Evolutionary conservation across 2,888 invertebrate species (phyloP), one percentile per base, ranked within the genome.

Genomic region (Eupithecia centaureata): DNA sequence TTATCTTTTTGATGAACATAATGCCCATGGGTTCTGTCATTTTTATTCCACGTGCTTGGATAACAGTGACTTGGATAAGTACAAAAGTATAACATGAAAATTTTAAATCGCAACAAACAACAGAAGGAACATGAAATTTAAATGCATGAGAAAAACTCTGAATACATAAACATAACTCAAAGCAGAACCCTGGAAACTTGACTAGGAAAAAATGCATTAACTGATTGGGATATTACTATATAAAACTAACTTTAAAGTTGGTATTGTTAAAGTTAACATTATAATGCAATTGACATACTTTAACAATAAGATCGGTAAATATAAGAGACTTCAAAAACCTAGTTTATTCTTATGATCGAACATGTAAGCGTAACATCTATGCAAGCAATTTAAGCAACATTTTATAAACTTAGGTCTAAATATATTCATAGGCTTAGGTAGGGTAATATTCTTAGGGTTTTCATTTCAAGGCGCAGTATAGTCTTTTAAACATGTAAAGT

Each of bases 141-240:
- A 52, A 52, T 52, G 52, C 52, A 27, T 42, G 42, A 51, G 13
- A 25, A n/a, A n/a, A n/a, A n/a, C n/a, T n/a, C n/a, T n/a, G n/a
- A n/a, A n/a, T n/a, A n/a, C n/a, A n/a, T n/a, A n/a, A n/a, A n/a
- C n/a, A n/a, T n/a, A n/a, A n/a, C n/a, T 25, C 27, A 25, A 52
- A 52, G 12, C 15, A 27, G 32, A 61, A 61, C 47, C 51, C 30
- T 51, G 32, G 22, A 51, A n/a, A 15, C 1, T 51, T 61, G 62
- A 62, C 62, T 62, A 62, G 62, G 62, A 54, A 52, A n/a, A 54
- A 62, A 62, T 62, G 54, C 62, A 13, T 22, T 7, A 13, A 51
- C 8, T 42, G 18, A 51, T 51, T 51, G 25, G 25, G 15, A 52
- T 12, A 52, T 27, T 52, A 1, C 7, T 38, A 15, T 38, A 18